phyloP scores from a whole-genome alignment of 2,888 invertebrate species.

The Coremacera marginata region DNA sequence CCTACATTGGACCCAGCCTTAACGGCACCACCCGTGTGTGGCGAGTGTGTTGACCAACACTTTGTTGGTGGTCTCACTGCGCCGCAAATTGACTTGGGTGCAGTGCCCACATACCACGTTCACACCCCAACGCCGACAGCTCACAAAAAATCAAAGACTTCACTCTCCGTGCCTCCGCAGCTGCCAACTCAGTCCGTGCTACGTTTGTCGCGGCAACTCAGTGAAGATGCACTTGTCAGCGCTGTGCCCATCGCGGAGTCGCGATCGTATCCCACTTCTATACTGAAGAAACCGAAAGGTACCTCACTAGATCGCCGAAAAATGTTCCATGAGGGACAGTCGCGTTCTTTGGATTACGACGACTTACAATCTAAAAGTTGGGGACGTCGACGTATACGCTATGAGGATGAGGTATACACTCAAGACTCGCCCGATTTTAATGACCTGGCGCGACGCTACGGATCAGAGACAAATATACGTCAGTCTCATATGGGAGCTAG shows the following conservation, averaged over 20 bases:
- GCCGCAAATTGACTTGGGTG: slow-evolving; percentile 60
- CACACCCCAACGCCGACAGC: slow-evolving; percentile 66
- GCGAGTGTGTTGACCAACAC: slow-evolving; percentile 67
- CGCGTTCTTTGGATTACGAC: slow-evolving; percentile 67
- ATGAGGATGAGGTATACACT: slow-evolving; percentile 64
- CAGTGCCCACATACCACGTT: slow-evolving; percentile 65
- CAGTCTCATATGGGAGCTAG: slow-evolving; percentile 67
- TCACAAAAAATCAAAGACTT: slow-evolving; percentile 59
- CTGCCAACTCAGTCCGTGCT: slow-evolving; percentile 63
- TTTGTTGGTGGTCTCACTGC: slow-evolving; percentile 62
- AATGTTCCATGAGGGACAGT: slow-evolving; percentile 65
- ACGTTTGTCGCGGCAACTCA: slow-evolving; percentile 62
- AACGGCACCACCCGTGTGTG: slow-evolving; percentile 62
- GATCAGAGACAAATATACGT: slow-evolving; percentile 68
- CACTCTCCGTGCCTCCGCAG: slow-evolving; percentile 57
- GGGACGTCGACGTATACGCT: slow-evolving; percentile 66
- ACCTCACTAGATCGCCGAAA: slow-evolving; percentile 60
- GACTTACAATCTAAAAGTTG: slow-evolving; percentile 66
- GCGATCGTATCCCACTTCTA: slow-evolving; percentile 60
- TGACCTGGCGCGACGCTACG: slow-evolving; percentile 60
- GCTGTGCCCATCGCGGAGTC: slow-evolving; percentile 65
- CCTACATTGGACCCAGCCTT: slow-evolving; percentile 66
- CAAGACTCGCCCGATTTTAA: slow-evolving; percentile 47
- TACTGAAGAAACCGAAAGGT: slow-evolving; percentile 64
- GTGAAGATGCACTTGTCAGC: slow-evolving; percentile 64